These are phyloP conservation scores for Apamea anceps DNA, from an alignment of 2,888 invertebrate genomes.

Conservation along the genomic window DNA sequence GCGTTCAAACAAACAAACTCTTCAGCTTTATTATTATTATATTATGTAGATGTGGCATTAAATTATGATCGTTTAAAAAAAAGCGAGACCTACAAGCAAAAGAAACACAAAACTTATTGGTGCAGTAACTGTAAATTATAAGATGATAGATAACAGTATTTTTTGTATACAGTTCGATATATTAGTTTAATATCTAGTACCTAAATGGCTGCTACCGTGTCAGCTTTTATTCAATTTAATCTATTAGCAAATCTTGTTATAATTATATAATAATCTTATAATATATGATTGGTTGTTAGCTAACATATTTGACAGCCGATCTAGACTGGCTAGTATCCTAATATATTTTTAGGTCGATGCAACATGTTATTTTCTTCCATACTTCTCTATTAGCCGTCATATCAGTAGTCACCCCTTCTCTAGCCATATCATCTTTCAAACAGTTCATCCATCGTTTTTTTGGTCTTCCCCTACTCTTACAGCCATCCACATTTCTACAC, in stretches of 20 bases:
- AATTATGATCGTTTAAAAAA: no score
- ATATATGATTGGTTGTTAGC: not conserved
- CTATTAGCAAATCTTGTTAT: not conserved
- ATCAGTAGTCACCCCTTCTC: not conserved
- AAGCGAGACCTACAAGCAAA: no score
- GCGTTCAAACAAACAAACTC: no score
- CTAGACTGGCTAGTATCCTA: not conserved
- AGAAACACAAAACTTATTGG: not conserved
- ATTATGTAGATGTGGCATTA: no score
- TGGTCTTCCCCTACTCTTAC: not conserved
- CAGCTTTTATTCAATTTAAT: slow-evolving; percentile 7
- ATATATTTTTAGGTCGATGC: not conserved
- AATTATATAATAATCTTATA: not conserved
- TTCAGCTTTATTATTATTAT: no score
- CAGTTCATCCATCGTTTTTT: not conserved
- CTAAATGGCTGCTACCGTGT: slow-evolving; percentile 4
- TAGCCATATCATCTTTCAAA: no score
- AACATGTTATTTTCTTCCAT: not conserved
- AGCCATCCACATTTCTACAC: not conserved
- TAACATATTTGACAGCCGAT: not conserved
- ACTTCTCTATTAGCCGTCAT: not conserved
- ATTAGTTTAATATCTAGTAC: not conserved
- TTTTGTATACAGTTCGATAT: not conserved
- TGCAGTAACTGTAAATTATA: not conserved
- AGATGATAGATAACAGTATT: not conserved